A percentile compares a stretch with the other conserved stretches of the same genome.
Conservation (phyloP, 2,888 invertebrate species). For the Lithophane socia region DNA sequence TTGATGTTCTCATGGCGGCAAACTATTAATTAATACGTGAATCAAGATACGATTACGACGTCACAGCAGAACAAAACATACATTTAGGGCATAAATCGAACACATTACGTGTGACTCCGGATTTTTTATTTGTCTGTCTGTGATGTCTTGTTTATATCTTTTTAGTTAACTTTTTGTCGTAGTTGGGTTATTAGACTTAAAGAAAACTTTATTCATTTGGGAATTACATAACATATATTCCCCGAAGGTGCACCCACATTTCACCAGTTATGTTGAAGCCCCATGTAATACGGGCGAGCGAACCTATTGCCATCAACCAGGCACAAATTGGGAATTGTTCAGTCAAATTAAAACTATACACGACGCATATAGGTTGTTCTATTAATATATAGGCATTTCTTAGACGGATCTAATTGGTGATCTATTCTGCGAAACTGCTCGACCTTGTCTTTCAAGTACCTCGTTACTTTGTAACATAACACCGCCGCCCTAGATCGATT, state of each 20-base stretch:
- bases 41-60: neutral
- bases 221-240: neutral
- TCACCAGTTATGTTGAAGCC: no score
- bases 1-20: neutral
- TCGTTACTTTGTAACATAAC: neutral
- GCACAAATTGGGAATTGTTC: neutral
- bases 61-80: neutral
- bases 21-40: neutral
- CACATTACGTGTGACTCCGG: no score
- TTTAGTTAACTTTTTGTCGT: no score
- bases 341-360: neutral
- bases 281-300: neutral
- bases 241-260: neutral
- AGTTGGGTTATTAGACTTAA: neutral
- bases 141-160: no score
- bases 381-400: neutral
- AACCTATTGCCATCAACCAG: neutral
- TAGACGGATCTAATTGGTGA: neutral
- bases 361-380: neutral
- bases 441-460: neutral
- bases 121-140: no score
- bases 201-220: neutral
- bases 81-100: no score
- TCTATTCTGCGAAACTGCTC: neutral
- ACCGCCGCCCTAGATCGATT: neutral